Conservation (phyloP, 2,888 invertebrate species). For the Mimachlamys varia region DNA sequence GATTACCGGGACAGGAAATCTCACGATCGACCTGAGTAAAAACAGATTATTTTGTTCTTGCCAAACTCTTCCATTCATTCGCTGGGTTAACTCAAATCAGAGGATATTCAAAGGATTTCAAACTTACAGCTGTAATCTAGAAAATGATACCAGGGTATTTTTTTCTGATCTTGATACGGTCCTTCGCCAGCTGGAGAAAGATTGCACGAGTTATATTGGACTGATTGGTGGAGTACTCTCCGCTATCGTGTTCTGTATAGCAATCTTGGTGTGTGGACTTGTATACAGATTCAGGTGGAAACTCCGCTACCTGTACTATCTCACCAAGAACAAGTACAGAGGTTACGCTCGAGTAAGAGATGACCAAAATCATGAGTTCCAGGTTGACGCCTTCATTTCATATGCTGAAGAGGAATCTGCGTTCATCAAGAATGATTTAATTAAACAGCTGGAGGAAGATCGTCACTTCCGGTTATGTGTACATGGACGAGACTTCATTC, state of each 20-base stretch:
- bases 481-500: slow-evolving; percentile 47
- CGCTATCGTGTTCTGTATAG: background rate
- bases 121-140: background rate
- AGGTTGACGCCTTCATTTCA: slow-evolving; percentile 60
- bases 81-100: background rate
- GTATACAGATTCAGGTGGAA: slow-evolving; percentile 45
- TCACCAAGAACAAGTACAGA: slow-evolving; percentile 42
- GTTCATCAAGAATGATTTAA: slow-evolving; percentile 47
- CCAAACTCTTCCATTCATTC: background rate
- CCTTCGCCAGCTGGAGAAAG: slow-evolving; percentile 32
- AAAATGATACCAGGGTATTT: background rate
- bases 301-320: slow-evolving; percentile 43
- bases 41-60: background rate
- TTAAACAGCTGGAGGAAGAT: slow-evolving; percentile 50
- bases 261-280: slow-evolving; percentile 5
- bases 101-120: background rate
- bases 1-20: background rate
- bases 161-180: slow-evolving; percentile 9
- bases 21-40: background rate
- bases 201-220: slow-evolving; percentile 37
- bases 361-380: slow-evolving; percentile 46
- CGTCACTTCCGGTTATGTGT: slow-evolving; percentile 40
- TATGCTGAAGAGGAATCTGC: slow-evolving; percentile 55
- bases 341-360: background rate
- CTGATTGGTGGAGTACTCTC: background rate